These are phyloP conservation scores for Macroteleia sp. DNA, from an alignment of 2,888 invertebrate species.

Conservation along the genomic window DNA sequence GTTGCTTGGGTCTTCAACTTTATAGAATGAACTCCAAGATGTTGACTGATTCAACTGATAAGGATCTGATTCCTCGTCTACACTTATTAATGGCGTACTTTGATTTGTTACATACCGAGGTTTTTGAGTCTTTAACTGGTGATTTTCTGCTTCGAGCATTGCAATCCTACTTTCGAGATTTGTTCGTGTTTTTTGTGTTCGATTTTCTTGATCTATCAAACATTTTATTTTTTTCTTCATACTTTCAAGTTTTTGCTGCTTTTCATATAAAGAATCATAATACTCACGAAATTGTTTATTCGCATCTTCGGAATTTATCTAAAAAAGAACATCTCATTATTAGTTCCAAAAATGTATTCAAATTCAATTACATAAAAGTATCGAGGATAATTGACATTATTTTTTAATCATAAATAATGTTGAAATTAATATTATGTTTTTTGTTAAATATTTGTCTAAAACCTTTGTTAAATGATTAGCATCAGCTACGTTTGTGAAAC, in stretches of 20 bases:
- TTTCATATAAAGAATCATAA: conserved; percentile 14
- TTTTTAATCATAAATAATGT: too few species aligned
- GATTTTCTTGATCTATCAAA: conserved; percentile 86
- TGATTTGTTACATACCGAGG: conserved; percentile 76
- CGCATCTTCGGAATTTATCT: conserved; percentile 6
- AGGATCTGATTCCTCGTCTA: conserved; percentile 1
- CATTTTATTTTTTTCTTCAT: conserved; percentile 86
- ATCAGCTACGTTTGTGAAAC: neutral
- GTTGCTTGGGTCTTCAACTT: neutral
- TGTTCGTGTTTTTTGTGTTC: conserved; percentile 86
- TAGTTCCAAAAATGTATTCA: too few species aligned
- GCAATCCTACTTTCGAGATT: conserved; percentile 86
- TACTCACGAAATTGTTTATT: conserved; percentile 30
- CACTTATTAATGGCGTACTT: too few species aligned
- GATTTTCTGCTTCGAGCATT: conserved; percentile 85
- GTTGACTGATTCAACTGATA: neutral
- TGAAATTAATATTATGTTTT: too few species aligned
- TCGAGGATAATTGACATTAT: too few species aligned
- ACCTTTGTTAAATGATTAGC: too few species aligned
- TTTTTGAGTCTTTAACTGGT: conserved; percentile 55
- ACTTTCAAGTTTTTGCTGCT: conserved; percentile 31
- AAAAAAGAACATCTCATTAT: too few species aligned
- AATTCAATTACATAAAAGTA: too few species aligned
- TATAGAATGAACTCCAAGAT: neutral
- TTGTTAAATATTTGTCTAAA: too few species aligned